Percentiles rank a stretch among this genome's conserved stretches.
These are phyloP conservation scores for Aspidiotus destructor DNA, from an alignment of 2,888 invertebrate species.

Conservation along the genomic window DNA sequence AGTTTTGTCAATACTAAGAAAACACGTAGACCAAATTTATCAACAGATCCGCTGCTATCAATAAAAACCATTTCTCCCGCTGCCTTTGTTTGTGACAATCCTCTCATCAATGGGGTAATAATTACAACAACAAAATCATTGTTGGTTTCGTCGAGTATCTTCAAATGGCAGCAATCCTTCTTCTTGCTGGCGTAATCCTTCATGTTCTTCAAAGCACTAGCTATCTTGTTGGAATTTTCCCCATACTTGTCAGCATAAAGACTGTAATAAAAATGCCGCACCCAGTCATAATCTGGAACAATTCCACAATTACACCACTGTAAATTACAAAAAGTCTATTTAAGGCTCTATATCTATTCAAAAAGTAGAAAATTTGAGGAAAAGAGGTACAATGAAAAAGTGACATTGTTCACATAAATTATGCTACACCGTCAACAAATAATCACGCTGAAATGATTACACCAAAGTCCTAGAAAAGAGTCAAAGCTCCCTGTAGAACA, in stretches of 20 bases:
- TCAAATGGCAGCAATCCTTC: neutral
- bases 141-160: neutral
- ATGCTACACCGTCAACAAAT: too few relatives aligned
- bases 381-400: too few relatives aligned
- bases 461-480: too few relatives aligned
- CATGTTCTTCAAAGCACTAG: neutral
- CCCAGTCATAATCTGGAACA: neutral
- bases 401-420: too few relatives aligned
- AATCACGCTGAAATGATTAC: too few relatives aligned
- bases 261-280: neutral
- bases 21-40: conserved; percentile 6
- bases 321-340: neutral
- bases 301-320: neutral
- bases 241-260: neutral
- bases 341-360: too few relatives aligned
- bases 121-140: neutral
- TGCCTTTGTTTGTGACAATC: neutral
- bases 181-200: neutral
- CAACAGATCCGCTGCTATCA: neutral
- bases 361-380: too few relatives aligned
- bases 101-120: neutral
- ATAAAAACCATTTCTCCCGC: neutral
- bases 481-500: too few relatives aligned
- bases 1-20: neutral
- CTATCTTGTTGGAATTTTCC: neutral